Evolutionary conservation across 2,113 vertebrate species (phyloP), one percentile per base, ranked within the genome.

Genomic region (Tonatia bakeri): DNA sequence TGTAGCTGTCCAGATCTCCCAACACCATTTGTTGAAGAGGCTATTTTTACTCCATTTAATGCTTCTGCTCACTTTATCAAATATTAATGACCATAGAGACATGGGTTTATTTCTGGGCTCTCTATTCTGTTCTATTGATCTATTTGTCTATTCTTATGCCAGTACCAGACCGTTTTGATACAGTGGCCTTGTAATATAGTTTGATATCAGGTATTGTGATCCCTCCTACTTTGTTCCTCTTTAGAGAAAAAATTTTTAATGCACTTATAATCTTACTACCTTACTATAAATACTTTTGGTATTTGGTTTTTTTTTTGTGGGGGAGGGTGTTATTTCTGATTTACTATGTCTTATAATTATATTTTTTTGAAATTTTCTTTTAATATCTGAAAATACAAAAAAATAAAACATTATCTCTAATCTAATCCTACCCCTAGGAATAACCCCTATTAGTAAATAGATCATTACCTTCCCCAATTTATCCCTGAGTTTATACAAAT

Each of bases 361-460:
- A 40, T 73, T 73, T 93, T 77, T 40, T 24, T 8, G 19, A 54
- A n/a, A 61, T 54, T 87, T 95, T 89, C 76, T 65, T 86, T 96
- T 86, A 84, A 84, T 89, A 77, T 67, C 19, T 79, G 24, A 94
- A 93, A 86, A 56, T 40, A 89, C 45, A 89, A 81, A 94, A 86
- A 47, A 26, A 20, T 67, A 93, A 84, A 92, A 81, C 38, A 43
- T 85, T 88, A 75, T 72, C 54, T 26, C 28, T 70, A 84, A 75
- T 33, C 13, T 85, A 76, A 69, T 69, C 10, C 33, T 26, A 93
- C 9, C 6, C 20, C 14, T 2, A 90, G 22, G 31, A 59, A 31
- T 93, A 82, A 73, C 33, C 26, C 6, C 26, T 85, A n/a, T 75
- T 80, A 76, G 84, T 81, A 92, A 81, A n/a, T 67, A 93, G 17